These are phyloP conservation scores for Drosophila nikananu DNA, from an alignment of 1,140 invertebrate genomes.

Conservation along the genomic window DNA sequence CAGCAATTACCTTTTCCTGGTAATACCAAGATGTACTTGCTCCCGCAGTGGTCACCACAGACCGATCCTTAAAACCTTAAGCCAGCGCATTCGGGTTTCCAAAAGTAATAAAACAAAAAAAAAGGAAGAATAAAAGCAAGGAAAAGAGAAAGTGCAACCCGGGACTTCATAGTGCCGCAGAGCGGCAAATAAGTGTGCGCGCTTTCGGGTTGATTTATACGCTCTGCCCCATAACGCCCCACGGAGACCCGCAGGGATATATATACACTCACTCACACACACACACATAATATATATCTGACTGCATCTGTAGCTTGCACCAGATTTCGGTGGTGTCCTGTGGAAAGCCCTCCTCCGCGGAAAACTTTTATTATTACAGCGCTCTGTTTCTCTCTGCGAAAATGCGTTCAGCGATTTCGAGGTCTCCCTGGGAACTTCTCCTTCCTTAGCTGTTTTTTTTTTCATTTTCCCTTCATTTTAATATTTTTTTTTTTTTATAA, in stretches of 20 bases:
- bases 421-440: slow-evolving; percentile 32
- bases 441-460: slow-evolving; percentile 32
- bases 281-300: slow-evolving; percentile 20
- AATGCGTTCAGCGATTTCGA: slow-evolving; percentile 74
- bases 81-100: background rate
- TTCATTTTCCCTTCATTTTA: slow-evolving; percentile 27
- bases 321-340: slow-evolving; percentile 75
- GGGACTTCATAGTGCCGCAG: slow-evolving; percentile 59
- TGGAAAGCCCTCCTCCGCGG: slow-evolving; percentile 58
- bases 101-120: slow-evolving; percentile 13
- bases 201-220: slow-evolving; percentile 71
- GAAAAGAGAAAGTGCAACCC: slow-evolving; percentile 7
- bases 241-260: slow-evolving; percentile 34
- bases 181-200: slow-evolving; percentile 61
- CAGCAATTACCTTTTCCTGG: slow-evolving; percentile 10
- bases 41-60: background rate
- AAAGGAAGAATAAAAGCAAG: slow-evolving; percentile 4
- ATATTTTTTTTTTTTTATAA: slow-evolving; percentile 46
- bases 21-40: slow-evolving; percentile 9
- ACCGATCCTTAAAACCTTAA: slow-evolving; percentile 23
- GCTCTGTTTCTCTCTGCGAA: slow-evolving; percentile 50
- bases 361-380: slow-evolving; percentile 79
- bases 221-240: slow-evolving; percentile 36
- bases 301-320: slow-evolving; percentile 31
- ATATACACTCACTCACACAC: background rate